Base-by-base conservation (phyloP, 2,113 vertebrate genomes). In the Epinephelus lanceolatus region DNA sequence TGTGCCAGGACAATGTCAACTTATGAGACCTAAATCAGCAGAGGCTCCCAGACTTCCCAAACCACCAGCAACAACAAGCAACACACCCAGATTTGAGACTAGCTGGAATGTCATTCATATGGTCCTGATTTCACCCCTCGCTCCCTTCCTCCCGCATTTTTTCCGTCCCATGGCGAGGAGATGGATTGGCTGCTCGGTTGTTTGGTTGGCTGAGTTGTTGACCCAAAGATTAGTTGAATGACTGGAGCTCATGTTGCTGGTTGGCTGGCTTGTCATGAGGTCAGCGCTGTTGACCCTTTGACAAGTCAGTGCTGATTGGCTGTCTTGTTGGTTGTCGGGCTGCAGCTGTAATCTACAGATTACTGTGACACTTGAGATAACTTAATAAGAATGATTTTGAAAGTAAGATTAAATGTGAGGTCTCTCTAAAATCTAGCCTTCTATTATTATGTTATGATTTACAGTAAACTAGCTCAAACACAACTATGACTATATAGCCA, bases 21-120 rank as follows among this genome's bases (percentile, higher is more conserved):
- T 91, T 71, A 66, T 78, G 80, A 91, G 88, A 82, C 80, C 85
- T 68, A 92, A 88, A 90, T 90, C 92, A 88, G 83, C 56, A 59
- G 69, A 87, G 75, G 76, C 85, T 94, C 94, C 87, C 89, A 93
- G 90, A 94, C 90, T 91, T 90, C 89, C 90, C 78, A 90, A 94
- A 93, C 92, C 90, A 86, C 89, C 90, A 76, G 86, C 88, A 91
- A 93, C 89, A 94, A 93, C 90, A 93, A 92, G 89, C 65, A 87
- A 93, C 92, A 94, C 91, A 82, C 91, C 91, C 94, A 92, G 84
- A 80, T 65, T 67, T 52, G 80, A 91, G 83, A 89, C 79, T 7
- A 67, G 71, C 76, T 70, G 90, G 88, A 94, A 93, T 93, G 91
- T 87, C 87, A 87, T 89, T 94, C 92, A 94, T 91, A 89, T 93